A percentile compares a stretch with the other conserved stretches of the same genome.
Conservation (phyloP, 2,888 invertebrate genomes). For the Slavum lentiscoides region DNA sequence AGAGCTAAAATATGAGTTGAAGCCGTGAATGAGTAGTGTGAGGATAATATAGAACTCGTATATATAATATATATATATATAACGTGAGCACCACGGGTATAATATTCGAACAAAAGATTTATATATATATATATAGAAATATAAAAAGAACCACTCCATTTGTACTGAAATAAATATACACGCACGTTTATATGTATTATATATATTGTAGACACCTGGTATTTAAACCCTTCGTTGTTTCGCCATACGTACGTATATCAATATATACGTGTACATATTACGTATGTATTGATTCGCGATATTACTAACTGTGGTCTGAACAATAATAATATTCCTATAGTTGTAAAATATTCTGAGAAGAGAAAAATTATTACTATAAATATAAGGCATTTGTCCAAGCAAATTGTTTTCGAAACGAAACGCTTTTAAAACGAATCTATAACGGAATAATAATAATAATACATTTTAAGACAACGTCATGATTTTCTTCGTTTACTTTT, state of each 20-base stretch:
- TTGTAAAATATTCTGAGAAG: background rate
- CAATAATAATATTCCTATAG: background rate
- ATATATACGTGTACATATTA: too few species aligned
- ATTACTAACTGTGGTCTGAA: background rate
- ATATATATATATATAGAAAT: too few species aligned
- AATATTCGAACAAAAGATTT: background rate
- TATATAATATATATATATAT: background rate
- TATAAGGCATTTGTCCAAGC: background rate
- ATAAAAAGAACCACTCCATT: background rate
- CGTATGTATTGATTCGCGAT: background rate
- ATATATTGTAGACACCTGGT: background rate
- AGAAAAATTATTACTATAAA: background rate
- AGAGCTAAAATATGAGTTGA: conserved; percentile 6
- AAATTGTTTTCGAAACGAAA: background rate
- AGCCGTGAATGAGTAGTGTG: background rate
- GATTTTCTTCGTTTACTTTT: too few species aligned
- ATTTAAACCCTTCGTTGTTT: background rate
- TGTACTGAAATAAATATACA: background rate
- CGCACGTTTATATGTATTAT: background rate
- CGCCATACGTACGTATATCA: too few species aligned
- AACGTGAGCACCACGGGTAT: background rate
- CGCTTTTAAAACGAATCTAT: background rate
- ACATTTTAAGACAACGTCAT: too few species aligned
- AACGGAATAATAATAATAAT: too few species aligned
- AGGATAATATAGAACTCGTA: background rate